These are phyloP conservation scores for Nymphalis polychloros DNA, from an alignment of 2,888 invertebrate species.

Conservation along the genomic window DNA sequence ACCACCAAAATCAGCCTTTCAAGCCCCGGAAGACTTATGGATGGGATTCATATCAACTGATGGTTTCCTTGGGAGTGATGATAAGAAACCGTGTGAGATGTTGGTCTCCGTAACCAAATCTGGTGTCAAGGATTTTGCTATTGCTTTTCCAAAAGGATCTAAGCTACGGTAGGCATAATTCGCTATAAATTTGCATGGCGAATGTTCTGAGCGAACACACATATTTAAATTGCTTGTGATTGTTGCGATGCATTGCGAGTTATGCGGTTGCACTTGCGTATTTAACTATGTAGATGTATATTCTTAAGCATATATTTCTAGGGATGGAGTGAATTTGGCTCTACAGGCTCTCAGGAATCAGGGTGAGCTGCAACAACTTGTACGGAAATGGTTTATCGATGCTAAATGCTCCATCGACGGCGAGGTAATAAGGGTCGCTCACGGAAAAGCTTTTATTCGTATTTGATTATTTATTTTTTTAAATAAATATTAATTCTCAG, in stretches of 20 bases:
- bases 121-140: slow-evolving; percentile 90
- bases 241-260: slow-evolving; percentile 23
- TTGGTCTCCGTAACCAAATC: slow-evolving; percentile 92
- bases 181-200: slow-evolving; percentile 42
- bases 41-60: slow-evolving; percentile 50
- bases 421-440: slow-evolving; percentile 30
- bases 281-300: not conserved
- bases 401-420: slow-evolving; percentile 52
- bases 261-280: not conserved
- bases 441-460: not conserved
- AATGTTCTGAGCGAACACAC: slow-evolving; percentile 35
- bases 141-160: slow-evolving; percentile 96
- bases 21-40: slow-evolving; percentile 54
- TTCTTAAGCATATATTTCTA: slow-evolving; percentile 65
- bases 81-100: slow-evolving; percentile 93
- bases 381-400: slow-evolving; percentile 92
- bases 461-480: not conserved
- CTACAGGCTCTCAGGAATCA: slow-evolving; percentile 94
- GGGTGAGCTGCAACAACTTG: slow-evolving; percentile 94
- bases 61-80: slow-evolving; percentile 31
- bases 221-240: not conserved
- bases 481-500: slow-evolving; percentile 18
- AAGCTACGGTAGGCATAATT: slow-evolving; percentile 86
- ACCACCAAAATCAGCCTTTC: not conserved
- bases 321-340: slow-evolving; percentile 96